Base-by-base conservation (phyloP, 1,140 invertebrate species). In the Nasonia vitripennis region DNA sequence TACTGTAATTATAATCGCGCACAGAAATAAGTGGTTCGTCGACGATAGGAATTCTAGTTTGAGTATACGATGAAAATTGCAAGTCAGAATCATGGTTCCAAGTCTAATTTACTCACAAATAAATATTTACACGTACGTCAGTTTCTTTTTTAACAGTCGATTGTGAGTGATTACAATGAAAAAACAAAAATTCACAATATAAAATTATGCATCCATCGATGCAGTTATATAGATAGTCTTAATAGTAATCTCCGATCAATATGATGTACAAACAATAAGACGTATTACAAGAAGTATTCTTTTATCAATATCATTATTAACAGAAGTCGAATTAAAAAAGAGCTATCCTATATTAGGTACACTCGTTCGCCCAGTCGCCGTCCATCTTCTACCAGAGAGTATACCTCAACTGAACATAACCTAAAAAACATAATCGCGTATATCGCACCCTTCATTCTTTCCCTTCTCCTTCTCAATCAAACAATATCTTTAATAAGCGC, bases 401-500 rank as follows among this genome's bases (percentile, higher is more conserved):
- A 5, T 37, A 62, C 55, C 17, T 62, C 20, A n/a, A 62, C 17
- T 20, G 55, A 62, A 62, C 55, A n/a, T 62, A 62, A 62, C 55
- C 55, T 62, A 62, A 62, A 62, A 20, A 62, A 62, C 55, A n/a
- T 62, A 62, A 62, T 20, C 55, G 1, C 14, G 55, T 62, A n/a
- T 6, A 62, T 62, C 55, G 14, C 55, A 62, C 14, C 4, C 55
- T 20, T 17, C 55, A 5, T 45, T 45, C 41, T 1, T 45, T 10
- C 0, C 11, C 55, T 5, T 62, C 48, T 62, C n/a, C 4, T n/a
- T 62, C 55, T 20, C 20, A 17, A 62, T 5, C 55, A n/a, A 14
- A 37, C 34, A 37, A 37, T 37, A 37, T 68, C 81, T 78, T 91
- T 89, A 92, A 85, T 91, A 92, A 17, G 91, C 90, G 2, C 92